Evolutionary conservation across 2,888 invertebrate species (phyloP), one percentile per base, ranked within the genome.

Genomic region (Rapana venosa): DNA sequence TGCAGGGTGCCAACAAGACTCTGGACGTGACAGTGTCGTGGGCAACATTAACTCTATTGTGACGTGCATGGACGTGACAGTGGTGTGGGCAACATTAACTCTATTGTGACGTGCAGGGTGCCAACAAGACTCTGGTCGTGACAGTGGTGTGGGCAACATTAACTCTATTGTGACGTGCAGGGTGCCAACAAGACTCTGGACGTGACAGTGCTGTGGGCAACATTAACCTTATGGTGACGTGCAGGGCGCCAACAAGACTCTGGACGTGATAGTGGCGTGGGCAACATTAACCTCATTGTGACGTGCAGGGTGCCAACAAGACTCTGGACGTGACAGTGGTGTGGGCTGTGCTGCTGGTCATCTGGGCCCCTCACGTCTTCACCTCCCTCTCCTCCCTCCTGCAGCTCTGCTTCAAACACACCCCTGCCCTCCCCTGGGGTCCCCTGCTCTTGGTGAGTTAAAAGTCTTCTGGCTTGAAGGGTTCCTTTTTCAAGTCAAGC

Each of bases 331-430:
- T 94, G 6, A 91, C 92, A 30, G 94, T 94, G 94, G 91, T 94
- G 26, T 94, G 94, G 94, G 92, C 93, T 0, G 35, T 94, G 0
- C 90, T 93, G 58, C 84, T 94, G 79, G 92, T 92, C 56, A 92
- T 93, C 22, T 92, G 92, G 32, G 92, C 93, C 4, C 94, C 94
- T 0, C 93, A 94, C 87, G 88, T 93, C 58, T 94, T 94, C 89
- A 91, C 91, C 13, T 70, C 92, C 4, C 87, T 92, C 22, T 91
- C 91, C 56, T 91, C 91, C 83, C 81, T 94, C 20, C 93, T 93
- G 92, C 91, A 91, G 58, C 87, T 94, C 2, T 83, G 90, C 58
- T 93, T 94, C 88, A 94, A 94, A 88, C 92, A 90, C 70, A 92
- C 93, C 22, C 90, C 91, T 58, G 86, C 91, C 2, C 88, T 94